Percentiles rank a stretch among this genome's conserved stretches.
Conservation (phyloP, 2,888 invertebrate genomes). For the Dermolepida albohirtum region DNA sequence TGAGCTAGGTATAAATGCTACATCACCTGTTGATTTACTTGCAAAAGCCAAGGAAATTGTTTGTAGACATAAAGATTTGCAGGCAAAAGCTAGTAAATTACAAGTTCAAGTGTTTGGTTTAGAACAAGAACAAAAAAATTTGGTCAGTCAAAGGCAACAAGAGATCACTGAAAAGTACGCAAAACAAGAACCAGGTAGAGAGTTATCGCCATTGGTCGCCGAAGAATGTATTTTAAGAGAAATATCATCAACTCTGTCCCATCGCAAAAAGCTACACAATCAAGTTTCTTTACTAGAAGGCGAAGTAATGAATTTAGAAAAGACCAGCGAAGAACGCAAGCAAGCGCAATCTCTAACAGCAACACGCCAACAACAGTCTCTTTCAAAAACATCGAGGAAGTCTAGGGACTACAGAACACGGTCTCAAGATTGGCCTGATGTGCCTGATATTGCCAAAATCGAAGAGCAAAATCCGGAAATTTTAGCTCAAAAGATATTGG, state of each 20-base stretch:
- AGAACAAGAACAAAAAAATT: conserved; percentile 81
- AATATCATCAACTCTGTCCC: conserved; percentile 85
- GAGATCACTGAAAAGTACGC: conserved; percentile 81
- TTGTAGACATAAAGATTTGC: conserved; percentile 90
- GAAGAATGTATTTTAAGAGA: conserved; percentile 88
- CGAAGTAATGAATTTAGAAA: conserved; percentile 81
- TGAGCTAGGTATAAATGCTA: conserved; percentile 90
- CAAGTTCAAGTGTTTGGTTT: conserved; percentile 84
- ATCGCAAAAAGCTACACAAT: conserved; percentile 85
- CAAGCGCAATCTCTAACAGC: conserved; percentile 56
- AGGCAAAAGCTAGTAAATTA: conserved; percentile 87
- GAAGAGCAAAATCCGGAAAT: conserved; percentile 93
- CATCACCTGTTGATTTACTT: conserved; percentile 85
- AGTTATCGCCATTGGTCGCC: conserved; percentile 76
- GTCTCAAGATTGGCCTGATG: conserved; percentile 92
- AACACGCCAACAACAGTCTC: conserved; percentile 55
- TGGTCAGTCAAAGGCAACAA: conserved; percentile 79
- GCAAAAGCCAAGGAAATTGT: conserved; percentile 94
- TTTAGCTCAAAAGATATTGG: conserved; percentile 88
- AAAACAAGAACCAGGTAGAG: conserved; percentile 69
- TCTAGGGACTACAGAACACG: conserved; percentile 80
- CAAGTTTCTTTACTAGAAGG: conserved; percentile 84
- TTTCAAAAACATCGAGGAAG: conserved; percentile 68
- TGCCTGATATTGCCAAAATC: conserved; percentile 90
- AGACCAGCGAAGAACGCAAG: conserved; percentile 75